A percentile compares a stretch with the other conserved stretches of the same genome.
These are phyloP conservation scores for Myanophis thanlyinensis DNA, from an alignment of 2,113 vertebrate genomes.

Conservation along the genomic window DNA sequence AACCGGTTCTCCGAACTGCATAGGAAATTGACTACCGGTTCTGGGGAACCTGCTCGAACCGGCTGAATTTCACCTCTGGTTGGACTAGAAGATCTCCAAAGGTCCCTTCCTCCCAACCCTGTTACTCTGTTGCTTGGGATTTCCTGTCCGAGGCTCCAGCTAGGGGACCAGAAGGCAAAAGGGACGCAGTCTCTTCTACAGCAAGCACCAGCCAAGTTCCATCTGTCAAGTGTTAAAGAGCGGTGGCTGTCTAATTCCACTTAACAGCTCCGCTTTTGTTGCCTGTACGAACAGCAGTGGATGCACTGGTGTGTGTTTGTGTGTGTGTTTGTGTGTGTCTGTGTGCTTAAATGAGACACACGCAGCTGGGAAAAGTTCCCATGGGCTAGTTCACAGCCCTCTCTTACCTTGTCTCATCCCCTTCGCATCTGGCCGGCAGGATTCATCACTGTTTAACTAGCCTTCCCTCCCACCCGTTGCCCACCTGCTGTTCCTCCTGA, in stretches of 20 bases:
- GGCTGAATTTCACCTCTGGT: too few species aligned
- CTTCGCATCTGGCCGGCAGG: slow-evolving; percentile 62
- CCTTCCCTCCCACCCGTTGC: background rate
- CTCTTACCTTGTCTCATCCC: slow-evolving; percentile 25
- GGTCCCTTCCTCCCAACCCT: background rate
- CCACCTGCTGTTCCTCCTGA: background rate
- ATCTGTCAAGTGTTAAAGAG: background rate
- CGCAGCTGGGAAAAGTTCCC: slow-evolving; percentile 53
- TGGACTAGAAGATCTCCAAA: background rate
- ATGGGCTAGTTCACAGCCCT: slow-evolving; percentile 52
- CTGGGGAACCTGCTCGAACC: too few species aligned
- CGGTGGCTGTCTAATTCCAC: background rate
- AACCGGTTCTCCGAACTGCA: too few species aligned
- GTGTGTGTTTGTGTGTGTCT: too few species aligned
- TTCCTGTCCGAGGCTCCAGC: background rate
- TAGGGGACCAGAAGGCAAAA: background rate
- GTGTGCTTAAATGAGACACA: slow-evolving; percentile 55
- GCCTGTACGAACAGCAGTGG: slow-evolving; percentile 2
- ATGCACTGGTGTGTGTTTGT: too few species aligned
- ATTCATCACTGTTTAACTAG: slow-evolving; percentile 47
- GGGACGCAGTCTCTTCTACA: background rate
- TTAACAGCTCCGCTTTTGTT: background rate
- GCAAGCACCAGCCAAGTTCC: background rate
- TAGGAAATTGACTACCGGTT: too few species aligned
- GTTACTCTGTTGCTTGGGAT: background rate